Percentiles rank a stretch among this genome's conserved stretches.
phyloP scores from a whole-genome alignment of 2,113 vertebrate species.

The Puma concolor region DNA sequence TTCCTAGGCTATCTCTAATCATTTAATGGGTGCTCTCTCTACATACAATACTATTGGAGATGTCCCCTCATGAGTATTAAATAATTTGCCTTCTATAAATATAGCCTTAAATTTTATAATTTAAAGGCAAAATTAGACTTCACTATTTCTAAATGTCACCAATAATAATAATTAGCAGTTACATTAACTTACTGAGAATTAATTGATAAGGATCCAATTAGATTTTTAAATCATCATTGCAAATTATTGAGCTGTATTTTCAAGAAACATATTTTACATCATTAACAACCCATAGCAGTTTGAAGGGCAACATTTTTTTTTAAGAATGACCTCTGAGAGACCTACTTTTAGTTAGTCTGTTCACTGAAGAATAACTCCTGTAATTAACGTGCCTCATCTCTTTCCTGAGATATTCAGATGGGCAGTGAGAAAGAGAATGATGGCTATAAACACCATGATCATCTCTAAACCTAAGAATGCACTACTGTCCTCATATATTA shows the following conservation, averaged over 20 bases:
- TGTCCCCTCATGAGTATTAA: conserved; percentile 76
- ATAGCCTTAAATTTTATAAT: conserved; percentile 35
- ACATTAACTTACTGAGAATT: conserved; percentile 72
- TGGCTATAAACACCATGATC: background rate
- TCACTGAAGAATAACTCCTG: conserved; percentile 45
- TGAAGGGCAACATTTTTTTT: conserved; percentile 14
- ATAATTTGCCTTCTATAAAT: conserved; percentile 82
- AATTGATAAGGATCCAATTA: conserved; percentile 80
- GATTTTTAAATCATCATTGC: conserved; percentile 55
- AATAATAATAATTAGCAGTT: conserved; percentile 82
- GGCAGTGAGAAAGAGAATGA: background rate
- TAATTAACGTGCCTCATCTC: conserved; percentile 36
- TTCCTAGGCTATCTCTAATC: conserved; percentile 79
- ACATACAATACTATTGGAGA: background rate
- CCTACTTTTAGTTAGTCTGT: conserved; percentile 23
- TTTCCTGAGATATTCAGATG: background rate
- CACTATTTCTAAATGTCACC: conserved; percentile 77
- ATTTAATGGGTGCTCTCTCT: conserved; percentile 65
- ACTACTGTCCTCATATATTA: background rate
- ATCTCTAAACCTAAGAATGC: background rate
- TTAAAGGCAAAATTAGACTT: conserved; percentile 73
- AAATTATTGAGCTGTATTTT: conserved; percentile 67
- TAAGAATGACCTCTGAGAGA: conserved; percentile 59
- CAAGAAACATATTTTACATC: background rate
- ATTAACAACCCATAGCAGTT: conserved; percentile 48